Evolutionary conservation across 1,140 invertebrate species (phyloP).

Genomic region (Bathynomus jamesi): DNA sequence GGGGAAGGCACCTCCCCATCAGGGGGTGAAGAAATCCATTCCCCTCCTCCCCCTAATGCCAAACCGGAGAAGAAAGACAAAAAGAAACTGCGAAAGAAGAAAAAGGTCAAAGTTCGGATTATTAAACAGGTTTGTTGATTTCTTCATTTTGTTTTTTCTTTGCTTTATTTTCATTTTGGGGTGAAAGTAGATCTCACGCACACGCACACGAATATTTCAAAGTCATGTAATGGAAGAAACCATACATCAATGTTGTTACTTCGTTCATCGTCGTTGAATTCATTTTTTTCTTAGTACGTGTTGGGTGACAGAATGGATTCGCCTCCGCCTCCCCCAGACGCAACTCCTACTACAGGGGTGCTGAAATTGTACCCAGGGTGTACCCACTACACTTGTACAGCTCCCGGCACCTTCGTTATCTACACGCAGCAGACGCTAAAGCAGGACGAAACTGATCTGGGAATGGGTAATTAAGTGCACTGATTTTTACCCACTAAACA

Average conservation of each 20-base stretch:
- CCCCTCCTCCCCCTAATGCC: slow-evolving; percentile 51
- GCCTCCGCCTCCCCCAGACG: slow-evolving; percentile 27
- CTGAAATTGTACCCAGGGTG: slow-evolving; percentile 32
- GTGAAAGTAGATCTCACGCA: not conserved
- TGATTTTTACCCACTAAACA: not conserved
- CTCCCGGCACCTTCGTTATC: slow-evolving; percentile 30
- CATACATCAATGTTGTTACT: not conserved
- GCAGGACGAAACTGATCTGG: not conserved
- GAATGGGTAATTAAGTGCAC: not conserved
- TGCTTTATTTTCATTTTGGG: not conserved
- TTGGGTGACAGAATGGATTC: slow-evolving; percentile 13
- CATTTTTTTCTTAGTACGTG: not conserved
- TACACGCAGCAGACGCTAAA: slow-evolving; percentile 24
- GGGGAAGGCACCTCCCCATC: slow-evolving; percentile 57
- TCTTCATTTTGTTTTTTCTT: not conserved
- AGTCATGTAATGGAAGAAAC: not conserved
- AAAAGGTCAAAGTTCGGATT: slow-evolving; percentile 44
- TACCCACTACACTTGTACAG: slow-evolving; percentile 30
- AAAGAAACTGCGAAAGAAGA: slow-evolving; percentile 47
- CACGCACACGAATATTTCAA: not conserved
- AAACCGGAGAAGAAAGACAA: slow-evolving; percentile 37
- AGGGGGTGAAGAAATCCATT: slow-evolving; percentile 55
- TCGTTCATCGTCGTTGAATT: not conserved
- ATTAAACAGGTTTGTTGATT: slow-evolving; percentile 21
- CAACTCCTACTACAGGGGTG: slow-evolving; percentile 19